These are phyloP conservation scores for Paracentrotus lividus DNA, from an alignment of 53 echinoderm and acorn worm species.

Conservation along the genomic window DNA sequence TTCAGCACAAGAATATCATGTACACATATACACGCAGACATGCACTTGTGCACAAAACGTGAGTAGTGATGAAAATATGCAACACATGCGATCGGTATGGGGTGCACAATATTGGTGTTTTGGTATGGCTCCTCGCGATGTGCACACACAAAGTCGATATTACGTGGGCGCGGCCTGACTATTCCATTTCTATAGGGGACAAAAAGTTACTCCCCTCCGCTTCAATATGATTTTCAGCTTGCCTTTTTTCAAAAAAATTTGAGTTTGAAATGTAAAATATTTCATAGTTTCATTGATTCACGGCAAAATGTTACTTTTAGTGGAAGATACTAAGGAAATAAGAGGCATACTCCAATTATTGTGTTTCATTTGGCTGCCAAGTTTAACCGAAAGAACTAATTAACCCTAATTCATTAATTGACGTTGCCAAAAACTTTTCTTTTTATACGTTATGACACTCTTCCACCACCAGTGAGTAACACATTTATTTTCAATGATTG, in stretches of 20 bases:
- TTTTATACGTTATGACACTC: neutral
- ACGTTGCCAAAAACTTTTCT: constrained; percentile 54
- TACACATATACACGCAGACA: neutral
- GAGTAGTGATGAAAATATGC: constrained; percentile 55
- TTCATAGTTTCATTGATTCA: no score
- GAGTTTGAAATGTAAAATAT: no score
- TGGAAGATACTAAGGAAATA: neutral
- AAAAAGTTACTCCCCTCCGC: neutral
- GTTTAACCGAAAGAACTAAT: neutral
- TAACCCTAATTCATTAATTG: constrained; percentile 30
- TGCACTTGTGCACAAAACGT: neutral
- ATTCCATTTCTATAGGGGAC: constrained; percentile 27
- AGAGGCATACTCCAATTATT: neutral
- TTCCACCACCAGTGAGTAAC: neutral
- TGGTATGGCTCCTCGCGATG: neutral
- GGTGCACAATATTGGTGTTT: constrained; percentile 10
- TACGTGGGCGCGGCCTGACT: constrained; percentile 50
- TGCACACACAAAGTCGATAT: constrained; percentile 22
- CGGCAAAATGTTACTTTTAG: no score
- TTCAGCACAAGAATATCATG: neutral
- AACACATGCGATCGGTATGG: constrained; percentile 29
- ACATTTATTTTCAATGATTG: constrained; percentile 21
- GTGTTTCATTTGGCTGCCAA: neutral
- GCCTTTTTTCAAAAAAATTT: no score
- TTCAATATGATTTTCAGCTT: neutral